phyloP scores from a whole-genome alignment of 2,888 invertebrate genomes.

The Ferdinandea cuprea region DNA sequence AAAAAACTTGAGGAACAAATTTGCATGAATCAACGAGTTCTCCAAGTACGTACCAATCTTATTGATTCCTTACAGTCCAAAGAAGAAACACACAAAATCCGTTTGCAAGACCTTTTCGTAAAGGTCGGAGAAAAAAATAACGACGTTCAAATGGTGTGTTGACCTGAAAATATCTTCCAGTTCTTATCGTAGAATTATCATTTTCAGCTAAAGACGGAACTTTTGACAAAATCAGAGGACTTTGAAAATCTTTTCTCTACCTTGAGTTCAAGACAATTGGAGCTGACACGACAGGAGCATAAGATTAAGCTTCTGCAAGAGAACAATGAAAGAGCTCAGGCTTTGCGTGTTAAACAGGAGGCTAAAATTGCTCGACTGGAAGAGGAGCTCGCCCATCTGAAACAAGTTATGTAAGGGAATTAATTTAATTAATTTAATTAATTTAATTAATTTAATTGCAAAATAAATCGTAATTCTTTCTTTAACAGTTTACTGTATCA shows the following conservation, averaged over 20 bases:
- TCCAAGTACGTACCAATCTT: conserved; percentile 78
- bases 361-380: conserved; percentile 78
- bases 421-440: background rate
- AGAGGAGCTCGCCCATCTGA: conserved; percentile 77
- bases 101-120: conserved; percentile 77
- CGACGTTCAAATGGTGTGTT: conserved; percentile 55
- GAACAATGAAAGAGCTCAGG: conserved; percentile 77
- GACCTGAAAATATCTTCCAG: background rate
- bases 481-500: conserved; percentile 74
- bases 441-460: background rate
- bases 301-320: conserved; percentile 80
- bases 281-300: conserved; percentile 78
- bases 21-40: conserved; percentile 76
- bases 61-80: conserved; percentile 79
- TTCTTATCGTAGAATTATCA: conserved; percentile 39
- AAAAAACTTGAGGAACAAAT: conserved; percentile 78
- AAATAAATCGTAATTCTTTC: background rate
- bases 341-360: conserved; percentile 79
- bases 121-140: conserved; percentile 77
- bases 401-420: conserved; percentile 79
- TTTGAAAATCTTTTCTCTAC: conserved; percentile 78
- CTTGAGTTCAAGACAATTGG: conserved; percentile 78
- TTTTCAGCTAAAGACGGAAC: conserved; percentile 78
- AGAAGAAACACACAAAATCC: conserved; percentile 77
- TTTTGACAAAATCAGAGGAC: conserved; percentile 78